Evolutionary conservation across 2,888 invertebrate genomes (phyloP).

Genomic region (Lamellibrachia columna): DNA sequence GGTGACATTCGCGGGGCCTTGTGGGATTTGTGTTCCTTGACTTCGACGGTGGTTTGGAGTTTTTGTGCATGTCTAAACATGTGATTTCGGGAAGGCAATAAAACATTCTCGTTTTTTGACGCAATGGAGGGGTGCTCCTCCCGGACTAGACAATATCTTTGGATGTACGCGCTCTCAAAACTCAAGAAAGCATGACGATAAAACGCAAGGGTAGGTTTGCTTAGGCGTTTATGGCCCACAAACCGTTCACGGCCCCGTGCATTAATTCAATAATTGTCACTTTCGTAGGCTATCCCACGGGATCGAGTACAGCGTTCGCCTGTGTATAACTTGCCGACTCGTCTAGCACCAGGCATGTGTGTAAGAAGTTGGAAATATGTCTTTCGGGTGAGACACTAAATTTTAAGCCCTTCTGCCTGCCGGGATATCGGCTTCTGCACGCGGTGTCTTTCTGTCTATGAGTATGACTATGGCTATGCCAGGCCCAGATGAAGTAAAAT

Average conservation of each 20-base stretch:
- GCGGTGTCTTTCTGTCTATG: too few species aligned
- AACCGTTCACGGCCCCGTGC: neutral
- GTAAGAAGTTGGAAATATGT: too few species aligned
- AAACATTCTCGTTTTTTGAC: neutral
- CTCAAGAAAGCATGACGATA: conserved; percentile 29
- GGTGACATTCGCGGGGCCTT: conserved; percentile 26
- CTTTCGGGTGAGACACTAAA: too few species aligned
- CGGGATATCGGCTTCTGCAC: too few species aligned
- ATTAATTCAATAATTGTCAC: conserved; percentile 11
- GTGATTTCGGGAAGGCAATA: conserved; percentile 13
- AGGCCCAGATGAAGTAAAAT: too few species aligned
- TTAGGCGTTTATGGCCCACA: neutral
- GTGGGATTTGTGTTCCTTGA: conserved; percentile 38
- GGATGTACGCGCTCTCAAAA: conserved; percentile 11
- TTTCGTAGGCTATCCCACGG: neutral
- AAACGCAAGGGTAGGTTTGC: conserved; percentile 29
- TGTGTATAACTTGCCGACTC: neutral
- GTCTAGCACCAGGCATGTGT: neutral
- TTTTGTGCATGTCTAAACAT: conserved; percentile 12
- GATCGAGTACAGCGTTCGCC: neutral
- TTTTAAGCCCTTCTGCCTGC: too few species aligned
- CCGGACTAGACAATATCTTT: neutral
- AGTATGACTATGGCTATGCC: too few species aligned
- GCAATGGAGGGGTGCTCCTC: neutral
- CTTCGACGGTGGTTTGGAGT: conserved; percentile 26